Conservation (phyloP, 2,888 invertebrate species). For the Meteorus colon region DNA sequence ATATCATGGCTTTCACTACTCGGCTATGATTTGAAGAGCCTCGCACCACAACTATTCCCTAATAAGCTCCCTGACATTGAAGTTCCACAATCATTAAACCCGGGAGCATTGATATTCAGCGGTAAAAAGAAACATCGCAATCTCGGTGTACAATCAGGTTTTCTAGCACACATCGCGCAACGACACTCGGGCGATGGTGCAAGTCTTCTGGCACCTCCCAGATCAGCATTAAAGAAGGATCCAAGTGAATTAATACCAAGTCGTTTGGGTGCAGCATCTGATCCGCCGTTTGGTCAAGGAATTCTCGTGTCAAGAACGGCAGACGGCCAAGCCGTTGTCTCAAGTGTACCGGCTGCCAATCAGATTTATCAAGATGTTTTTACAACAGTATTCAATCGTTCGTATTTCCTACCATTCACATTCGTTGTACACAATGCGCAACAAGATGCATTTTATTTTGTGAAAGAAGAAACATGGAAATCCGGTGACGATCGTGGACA, state of each 20-base stretch:
- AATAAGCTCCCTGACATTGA: constrained; percentile 81
- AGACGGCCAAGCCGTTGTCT: constrained; percentile 87
- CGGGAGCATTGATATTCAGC: constrained; percentile 77
- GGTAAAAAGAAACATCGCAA: constrained; percentile 76
- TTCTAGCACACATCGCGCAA: constrained; percentile 86
- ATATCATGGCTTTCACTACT: constrained; percentile 88
- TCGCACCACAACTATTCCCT: constrained; percentile 90
- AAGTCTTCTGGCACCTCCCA: constrained; percentile 84
- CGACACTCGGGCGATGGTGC: constrained; percentile 86
- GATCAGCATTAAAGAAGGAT: constrained; percentile 86
- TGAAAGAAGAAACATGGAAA: constrained; percentile 93
- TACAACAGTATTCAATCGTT: constrained; percentile 93
- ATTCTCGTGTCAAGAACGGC: constrained; percentile 88
- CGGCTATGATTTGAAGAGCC: constrained; percentile 88
- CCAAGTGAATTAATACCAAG: constrained; percentile 82
- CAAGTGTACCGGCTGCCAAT: constrained; percentile 91
- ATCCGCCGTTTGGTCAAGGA: constrained; percentile 91
- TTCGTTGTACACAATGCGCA: constrained; percentile 91
- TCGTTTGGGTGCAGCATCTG: constrained; percentile 87
- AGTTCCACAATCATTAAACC: constrained; percentile 80
- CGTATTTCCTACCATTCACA: constrained; percentile 89
- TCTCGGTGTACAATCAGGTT: constrained; percentile 87
- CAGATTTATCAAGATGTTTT: constrained; percentile 94
- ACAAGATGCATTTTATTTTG: constrained; percentile 94
- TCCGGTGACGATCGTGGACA: constrained; percentile 92